A percentile compares a stretch with the other conserved stretches of the same genome.
Evolutionary conservation across 2,797 vertebrate genomes (phyloP).

Genomic region (Cheirogaleus major): DNA sequence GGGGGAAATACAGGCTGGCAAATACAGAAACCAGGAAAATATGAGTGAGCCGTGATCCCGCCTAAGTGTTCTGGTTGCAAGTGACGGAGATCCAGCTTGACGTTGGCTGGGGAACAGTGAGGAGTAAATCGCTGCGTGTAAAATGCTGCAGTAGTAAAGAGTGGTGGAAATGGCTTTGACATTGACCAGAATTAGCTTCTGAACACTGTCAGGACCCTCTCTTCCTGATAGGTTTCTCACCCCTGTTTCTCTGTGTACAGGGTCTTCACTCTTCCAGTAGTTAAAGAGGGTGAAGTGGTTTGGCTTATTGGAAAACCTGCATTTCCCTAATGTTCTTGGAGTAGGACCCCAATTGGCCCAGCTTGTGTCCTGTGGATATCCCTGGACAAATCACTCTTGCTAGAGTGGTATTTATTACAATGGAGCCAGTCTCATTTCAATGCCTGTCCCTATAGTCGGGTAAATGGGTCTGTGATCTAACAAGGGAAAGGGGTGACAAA

Average conservation of each 20-base stretch:
- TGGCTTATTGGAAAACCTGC: neutral
- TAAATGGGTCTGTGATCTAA: neutral
- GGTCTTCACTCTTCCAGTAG: neutral
- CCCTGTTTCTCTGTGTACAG: neutral
- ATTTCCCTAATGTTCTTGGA: neutral
- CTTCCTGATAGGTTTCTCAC: neutral
- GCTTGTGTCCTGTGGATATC: neutral
- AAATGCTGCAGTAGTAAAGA: neutral
- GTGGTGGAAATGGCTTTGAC: neutral
- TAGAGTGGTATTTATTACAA: neutral
- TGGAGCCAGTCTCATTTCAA: neutral
- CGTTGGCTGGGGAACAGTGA: too few relatives aligned
- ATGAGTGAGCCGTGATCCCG: fast-evolving
- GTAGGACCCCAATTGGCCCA: neutral
- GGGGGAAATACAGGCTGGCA: neutral
- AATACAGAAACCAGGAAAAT: neutral
- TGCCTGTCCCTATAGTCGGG: neutral
- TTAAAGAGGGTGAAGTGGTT: fast-evolving
- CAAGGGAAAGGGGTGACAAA: neutral
- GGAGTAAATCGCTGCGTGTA: neutral
- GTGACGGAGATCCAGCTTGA: neutral
- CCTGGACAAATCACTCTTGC: neutral
- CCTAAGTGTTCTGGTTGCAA: too few relatives aligned
- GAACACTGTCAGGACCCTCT: neutral
- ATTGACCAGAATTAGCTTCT: neutral